phyloP scores from a whole-genome alignment of 2,113 vertebrate genomes.

The Melanostigma gelatinosum region DNA sequence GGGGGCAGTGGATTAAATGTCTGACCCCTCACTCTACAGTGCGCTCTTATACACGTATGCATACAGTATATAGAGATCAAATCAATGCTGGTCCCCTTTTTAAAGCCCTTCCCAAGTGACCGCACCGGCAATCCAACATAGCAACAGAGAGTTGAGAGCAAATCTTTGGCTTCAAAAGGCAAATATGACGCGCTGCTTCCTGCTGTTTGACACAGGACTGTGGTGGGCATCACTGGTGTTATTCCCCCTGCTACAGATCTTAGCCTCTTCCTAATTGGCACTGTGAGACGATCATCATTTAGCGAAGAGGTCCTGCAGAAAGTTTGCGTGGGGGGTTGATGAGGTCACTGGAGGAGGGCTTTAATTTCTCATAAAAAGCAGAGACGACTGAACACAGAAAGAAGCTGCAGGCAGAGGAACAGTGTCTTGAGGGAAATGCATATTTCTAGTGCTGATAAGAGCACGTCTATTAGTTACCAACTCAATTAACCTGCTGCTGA shows the following conservation, averaged over 20 bases:
- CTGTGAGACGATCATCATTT: constrained; percentile 16
- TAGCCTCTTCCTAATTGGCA: constrained; percentile 35
- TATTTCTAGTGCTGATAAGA: constrained; percentile 39
- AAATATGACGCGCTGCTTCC: constrained; percentile 14
- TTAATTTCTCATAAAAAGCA: constrained; percentile 39
- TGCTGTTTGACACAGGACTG: constrained; percentile 11
- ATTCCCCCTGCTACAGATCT: constrained; percentile 14
- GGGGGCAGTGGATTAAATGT: not conserved
- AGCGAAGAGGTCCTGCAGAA: constrained; percentile 8
- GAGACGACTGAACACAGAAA: constrained; percentile 37
- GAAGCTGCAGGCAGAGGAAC: constrained; percentile 45
- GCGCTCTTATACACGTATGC: not conserved
- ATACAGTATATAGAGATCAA: constrained; percentile 12
- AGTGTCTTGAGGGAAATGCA: constrained; percentile 31
- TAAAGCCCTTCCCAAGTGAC: constrained; percentile 49
- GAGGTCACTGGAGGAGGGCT: constrained; percentile 49
- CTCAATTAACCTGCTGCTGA: constrained; percentile 65
- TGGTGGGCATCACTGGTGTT: not conserved
- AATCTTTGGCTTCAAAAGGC: not conserved
- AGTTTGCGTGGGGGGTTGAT: constrained; percentile 17
- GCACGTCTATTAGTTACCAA: constrained; percentile 60
- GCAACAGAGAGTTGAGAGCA: not conserved
- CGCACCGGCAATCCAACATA: not conserved
- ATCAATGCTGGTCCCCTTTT: constrained; percentile 3
- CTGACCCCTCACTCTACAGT: constrained; percentile 37